Evolutionary conservation across 2,888 invertebrate species (phyloP).

Genomic region (Agrotis segetum): DNA sequence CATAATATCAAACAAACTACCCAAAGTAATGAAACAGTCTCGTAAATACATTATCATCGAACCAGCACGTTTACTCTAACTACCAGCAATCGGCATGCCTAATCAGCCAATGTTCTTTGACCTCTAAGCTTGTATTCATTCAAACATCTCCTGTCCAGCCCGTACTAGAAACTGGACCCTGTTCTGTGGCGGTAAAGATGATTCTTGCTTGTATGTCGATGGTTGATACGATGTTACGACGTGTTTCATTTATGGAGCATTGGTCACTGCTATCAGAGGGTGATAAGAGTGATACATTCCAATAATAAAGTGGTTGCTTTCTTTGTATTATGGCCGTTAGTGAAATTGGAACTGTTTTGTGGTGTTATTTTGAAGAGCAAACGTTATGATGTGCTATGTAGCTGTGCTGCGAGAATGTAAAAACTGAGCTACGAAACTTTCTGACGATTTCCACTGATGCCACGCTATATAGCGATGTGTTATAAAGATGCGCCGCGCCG

Average conservation of each 20-base stretch:
- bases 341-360: conserved; percentile 49
- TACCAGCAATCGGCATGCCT: conserved; percentile 76
- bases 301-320: conserved; percentile 85
- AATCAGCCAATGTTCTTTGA: conserved; percentile 89
- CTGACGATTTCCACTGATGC: no score
- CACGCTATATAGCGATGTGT: no score
- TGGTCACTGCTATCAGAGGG: conserved; percentile 83
- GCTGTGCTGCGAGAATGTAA: no score
- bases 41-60: conserved; percentile 63
- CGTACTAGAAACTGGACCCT: conserved; percentile 61
- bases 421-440: no score
- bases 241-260: conserved; percentile 68
- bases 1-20: conserved; percentile 27
- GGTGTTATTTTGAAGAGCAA: conserved; percentile 16
- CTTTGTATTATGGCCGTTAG: conserved; percentile 76
- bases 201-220: conserved; percentile 57
- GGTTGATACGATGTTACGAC: conserved; percentile 69
- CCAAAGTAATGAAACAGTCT: conserved; percentile 43
- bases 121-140: conserved; percentile 73
- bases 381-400: no score
- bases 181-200: conserved; percentile 49
- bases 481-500: no score
- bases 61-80: conserved; percentile 76
- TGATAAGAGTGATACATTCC: conserved; percentile 87
- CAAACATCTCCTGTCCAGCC: conserved; percentile 50